phyloP scores from a whole-genome alignment of 1,140 invertebrate genomes.

The Oppia nitens region DNA sequence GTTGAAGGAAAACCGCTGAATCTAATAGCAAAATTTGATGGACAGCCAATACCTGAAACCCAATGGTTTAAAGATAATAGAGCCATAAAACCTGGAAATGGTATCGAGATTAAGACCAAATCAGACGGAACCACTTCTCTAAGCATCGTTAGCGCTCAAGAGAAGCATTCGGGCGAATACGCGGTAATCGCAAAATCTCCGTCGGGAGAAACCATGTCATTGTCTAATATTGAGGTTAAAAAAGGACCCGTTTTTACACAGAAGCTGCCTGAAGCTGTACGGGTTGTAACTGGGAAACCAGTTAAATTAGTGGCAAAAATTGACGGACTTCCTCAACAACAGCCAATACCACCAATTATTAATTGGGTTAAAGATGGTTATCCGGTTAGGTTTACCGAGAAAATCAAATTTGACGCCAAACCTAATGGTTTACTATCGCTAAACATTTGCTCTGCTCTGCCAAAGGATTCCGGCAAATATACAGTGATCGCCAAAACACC shows the following conservation, averaged over 20 bases:
- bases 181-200: conserved; percentile 21
- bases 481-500: conserved; percentile 36
- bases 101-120: conserved; percentile 28
- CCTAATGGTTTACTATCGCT: conserved; percentile 19
- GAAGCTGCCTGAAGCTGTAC: conserved; percentile 7
- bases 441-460: conserved; percentile 15
- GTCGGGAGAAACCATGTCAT: conserved; percentile 21
- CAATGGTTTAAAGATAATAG: conserved; percentile 15
- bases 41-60: conserved; percentile 1
- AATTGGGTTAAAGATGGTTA: conserved; percentile 47
- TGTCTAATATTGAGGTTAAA: neutral
- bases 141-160: conserved; percentile 29
- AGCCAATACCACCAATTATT: conserved; percentile 26
- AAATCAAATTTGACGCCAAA: conserved; percentile 14
- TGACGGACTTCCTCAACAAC: conserved; percentile 5
- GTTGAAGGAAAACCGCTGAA: conserved; percentile 39
- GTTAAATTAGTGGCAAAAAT: conserved; percentile 34
- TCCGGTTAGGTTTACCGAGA: conserved; percentile 36
- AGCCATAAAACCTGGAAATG: neutral
- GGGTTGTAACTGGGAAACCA: conserved; percentile 25
- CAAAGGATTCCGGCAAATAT: conserved; percentile 22
- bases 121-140: conserved; percentile 27
- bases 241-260: neutral
- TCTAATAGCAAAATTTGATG: conserved; percentile 1
- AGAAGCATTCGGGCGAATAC: conserved; percentile 30